These are phyloP conservation scores for Pammene fasciana DNA, from an alignment of 2,888 invertebrate species.

Conservation along the genomic window DNA sequence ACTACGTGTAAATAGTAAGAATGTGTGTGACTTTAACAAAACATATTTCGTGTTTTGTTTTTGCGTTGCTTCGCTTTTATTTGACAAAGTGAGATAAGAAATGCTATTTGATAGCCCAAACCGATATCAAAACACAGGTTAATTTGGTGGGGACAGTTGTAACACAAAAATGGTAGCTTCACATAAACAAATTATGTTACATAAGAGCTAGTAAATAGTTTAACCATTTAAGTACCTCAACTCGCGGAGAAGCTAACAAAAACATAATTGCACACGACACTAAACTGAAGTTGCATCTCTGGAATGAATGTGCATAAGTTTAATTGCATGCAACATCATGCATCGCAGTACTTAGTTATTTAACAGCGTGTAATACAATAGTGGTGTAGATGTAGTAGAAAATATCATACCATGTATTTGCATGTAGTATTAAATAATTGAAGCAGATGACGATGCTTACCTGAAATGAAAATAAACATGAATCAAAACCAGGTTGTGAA, in stretches of 20 bases:
- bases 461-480: conserved; percentile 7
- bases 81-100: too few relatives aligned
- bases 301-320: conserved; percentile 19
- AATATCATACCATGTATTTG: too few relatives aligned
- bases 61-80: too few relatives aligned
- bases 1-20: too few relatives aligned
- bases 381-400: too few relatives aligned
- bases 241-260: neutral
- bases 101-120: too few relatives aligned
- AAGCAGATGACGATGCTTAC: conserved; percentile 1
- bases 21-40: too few relatives aligned
- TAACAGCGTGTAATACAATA: neutral
- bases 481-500: neutral
- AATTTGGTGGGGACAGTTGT: too few relatives aligned
- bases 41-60: too few relatives aligned
- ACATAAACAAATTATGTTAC: neutral
- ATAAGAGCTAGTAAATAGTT: neutral
- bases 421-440: neutral
- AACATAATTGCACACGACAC: conserved; percentile 22
- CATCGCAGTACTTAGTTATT: neutral
- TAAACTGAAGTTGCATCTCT: conserved; percentile 20
- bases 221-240: neutral
- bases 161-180: neutral
- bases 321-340: conserved; percentile 2
- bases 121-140: too few relatives aligned